Evolutionary conservation across 2,888 invertebrate species (phyloP).

Genomic region (Temnothorax ravouxi): DNA sequence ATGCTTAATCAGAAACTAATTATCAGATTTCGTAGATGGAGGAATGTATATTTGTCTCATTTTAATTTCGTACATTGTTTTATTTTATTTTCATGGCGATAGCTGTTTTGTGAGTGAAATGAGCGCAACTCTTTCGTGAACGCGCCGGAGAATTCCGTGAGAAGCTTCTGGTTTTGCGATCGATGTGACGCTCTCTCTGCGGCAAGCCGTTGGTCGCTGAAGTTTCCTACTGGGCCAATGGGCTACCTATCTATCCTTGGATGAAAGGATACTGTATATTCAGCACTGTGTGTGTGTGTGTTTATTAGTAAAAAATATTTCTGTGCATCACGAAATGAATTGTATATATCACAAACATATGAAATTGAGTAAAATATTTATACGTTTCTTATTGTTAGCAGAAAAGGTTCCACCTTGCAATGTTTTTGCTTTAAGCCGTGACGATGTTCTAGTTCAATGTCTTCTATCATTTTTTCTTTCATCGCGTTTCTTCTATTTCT

Average conservation of each 20-base stretch:
- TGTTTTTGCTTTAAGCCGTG: background rate
- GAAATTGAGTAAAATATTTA: background rate
- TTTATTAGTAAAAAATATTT: slow-evolving; percentile 7
- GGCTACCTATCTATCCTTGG: slow-evolving; percentile 15
- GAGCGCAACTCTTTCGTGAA: slow-evolving; percentile 23
- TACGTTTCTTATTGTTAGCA: background rate
- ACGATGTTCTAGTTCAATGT: no score
- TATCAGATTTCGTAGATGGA: background rate
- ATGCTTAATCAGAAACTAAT: background rate
- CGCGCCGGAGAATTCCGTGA: slow-evolving; percentile 55
- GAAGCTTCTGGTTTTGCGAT: slow-evolving; percentile 70
- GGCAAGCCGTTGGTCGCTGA: slow-evolving; percentile 61
- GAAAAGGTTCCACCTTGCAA: background rate
- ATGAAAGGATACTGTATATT: slow-evolving; percentile 18
- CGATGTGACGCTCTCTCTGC: slow-evolving; percentile 67
- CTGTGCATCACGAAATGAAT: background rate
- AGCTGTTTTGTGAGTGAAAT: slow-evolving; percentile 29
- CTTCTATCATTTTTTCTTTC: background rate
- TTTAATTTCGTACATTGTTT: background rate
- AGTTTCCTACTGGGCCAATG: slow-evolving; percentile 59
- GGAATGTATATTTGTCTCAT: background rate
- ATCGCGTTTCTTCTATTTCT: background rate
- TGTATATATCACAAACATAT: background rate
- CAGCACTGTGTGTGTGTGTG: background rate
- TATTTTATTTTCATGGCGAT: background rate